Evolutionary conservation across 2,113 vertebrate genomes (phyloP).

Genomic region (Stomatorhinus ivindoensis): DNA sequence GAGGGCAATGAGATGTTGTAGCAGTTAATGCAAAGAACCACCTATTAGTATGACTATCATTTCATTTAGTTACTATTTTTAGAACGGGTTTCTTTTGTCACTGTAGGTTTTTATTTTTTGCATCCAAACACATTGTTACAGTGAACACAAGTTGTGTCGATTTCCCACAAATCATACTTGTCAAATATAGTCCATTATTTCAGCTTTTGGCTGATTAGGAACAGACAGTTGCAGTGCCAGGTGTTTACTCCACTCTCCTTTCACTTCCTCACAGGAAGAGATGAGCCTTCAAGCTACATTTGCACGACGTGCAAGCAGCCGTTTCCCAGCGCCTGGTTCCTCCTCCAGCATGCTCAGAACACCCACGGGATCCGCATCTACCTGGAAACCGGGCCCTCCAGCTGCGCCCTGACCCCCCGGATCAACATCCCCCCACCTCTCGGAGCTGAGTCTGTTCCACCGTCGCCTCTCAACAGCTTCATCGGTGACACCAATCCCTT

Average conservation of each 20-base stretch:
- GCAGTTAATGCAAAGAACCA: background rate
- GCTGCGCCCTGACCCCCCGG: slow-evolving; percentile 89
- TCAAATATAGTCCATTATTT: background rate
- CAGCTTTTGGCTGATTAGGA: background rate
- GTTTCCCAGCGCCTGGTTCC: slow-evolving; percentile 97
- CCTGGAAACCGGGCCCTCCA: slow-evolving; percentile 87
- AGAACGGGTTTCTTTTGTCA: background rate
- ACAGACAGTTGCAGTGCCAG: background rate
- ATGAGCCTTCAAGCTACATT: slow-evolving; percentile 99
- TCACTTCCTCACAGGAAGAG: slow-evolving; percentile 76
- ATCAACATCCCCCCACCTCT: slow-evolving; percentile 91
- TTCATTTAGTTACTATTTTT: background rate
- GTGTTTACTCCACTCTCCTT: background rate
- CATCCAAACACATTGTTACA: background rate
- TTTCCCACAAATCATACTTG: background rate
- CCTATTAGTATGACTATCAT: background rate
- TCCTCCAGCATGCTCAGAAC: slow-evolving; percentile 98
- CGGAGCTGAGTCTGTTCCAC: slow-evolving; percentile 80
- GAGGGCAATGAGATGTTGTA: background rate
- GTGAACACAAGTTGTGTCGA: background rate
- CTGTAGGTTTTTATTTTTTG: background rate
- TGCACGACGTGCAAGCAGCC: slow-evolving; percentile 99
- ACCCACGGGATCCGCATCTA: slow-evolving; percentile 98
- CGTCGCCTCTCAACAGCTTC: slow-evolving; percentile 91
- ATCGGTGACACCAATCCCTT: slow-evolving; percentile 93